Evolutionary conservation across 2,888 invertebrate genomes (phyloP).

Genomic region (Corythucha ciliata): DNA sequence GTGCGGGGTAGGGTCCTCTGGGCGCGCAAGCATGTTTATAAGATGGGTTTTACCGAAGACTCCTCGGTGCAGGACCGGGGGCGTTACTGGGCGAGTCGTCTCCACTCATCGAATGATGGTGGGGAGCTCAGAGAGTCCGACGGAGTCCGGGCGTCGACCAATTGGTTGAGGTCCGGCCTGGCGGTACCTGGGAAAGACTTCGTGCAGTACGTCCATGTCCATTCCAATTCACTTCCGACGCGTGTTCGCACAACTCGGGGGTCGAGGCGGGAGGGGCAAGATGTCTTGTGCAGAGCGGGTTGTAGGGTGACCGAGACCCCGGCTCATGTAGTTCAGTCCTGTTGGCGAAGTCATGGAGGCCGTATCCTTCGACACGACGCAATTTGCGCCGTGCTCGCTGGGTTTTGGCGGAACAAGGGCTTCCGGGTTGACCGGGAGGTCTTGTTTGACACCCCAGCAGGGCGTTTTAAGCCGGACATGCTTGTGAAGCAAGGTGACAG

Average conservation of each 20-base stretch:
- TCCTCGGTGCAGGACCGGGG: no score
- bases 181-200: conserved; percentile 38
- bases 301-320: conserved; percentile 38
- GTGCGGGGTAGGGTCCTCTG: background rate
- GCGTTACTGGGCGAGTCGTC: conserved; percentile 33
- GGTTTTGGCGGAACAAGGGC: no score
- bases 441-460: no score
- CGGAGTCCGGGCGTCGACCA: background rate
- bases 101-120: conserved; percentile 27
- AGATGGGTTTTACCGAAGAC: conserved; percentile 28
- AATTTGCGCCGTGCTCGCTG: background rate
- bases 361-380: conserved; percentile 37
- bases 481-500: background rate
- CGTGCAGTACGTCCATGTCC: conserved; percentile 36
- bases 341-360: conserved; percentile 40
- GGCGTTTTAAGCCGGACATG: background rate
- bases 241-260: conserved; percentile 36
- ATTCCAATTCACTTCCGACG: conserved; percentile 39
- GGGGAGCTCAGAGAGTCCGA: conserved; percentile 7
- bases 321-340: conserved; percentile 39
- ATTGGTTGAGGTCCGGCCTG: background rate
- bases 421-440: no score
- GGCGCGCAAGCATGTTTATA: no score
- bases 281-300: conserved; percentile 38
- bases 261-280: background rate